Evolutionary conservation across 1,140 invertebrate species (phyloP), one percentile per base, ranked within the genome.

Genomic region (Brachionus manjavacas): DNA sequence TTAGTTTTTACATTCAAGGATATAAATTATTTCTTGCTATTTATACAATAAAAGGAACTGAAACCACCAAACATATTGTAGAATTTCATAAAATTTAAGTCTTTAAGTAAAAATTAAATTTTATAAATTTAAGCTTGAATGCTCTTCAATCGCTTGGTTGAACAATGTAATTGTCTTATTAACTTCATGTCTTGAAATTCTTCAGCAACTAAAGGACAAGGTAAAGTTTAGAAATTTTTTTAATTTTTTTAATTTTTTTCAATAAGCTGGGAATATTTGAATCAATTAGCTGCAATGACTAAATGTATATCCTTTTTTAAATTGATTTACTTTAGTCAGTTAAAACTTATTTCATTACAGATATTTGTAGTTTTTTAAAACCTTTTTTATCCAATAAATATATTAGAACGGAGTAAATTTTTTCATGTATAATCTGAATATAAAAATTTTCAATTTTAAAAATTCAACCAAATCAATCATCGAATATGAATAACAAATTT

Each of bases 41-140:
- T 64, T 81, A 81, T 11, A 64, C 41, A 12, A 60, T 81, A 16
- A 81, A 81, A 68, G 79, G 79, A 28, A 81, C 35, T 35, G 79
- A 81, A 81, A 43, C 79, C 60, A 81, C 79, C 7, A 81, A 81
- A n/a, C 64, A 81, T 9, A 68, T 81, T n/a, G 79, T 81, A 81
- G 39, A 12, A 2, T 31, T 46, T 0, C 0, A 46, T 14, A 11
- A 46, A 46, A 1, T 46, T 46, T 46, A 0, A 46, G 1, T 12
- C 12, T 14, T 46, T 3, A 46, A 46, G 11, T 14, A 4, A 46
- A 46, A 14, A 14, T 3, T 14, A 46, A 46, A 12, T 46, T 76
- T 76, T 28, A 28, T 12, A 49, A 49, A 35, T 25, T 49, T 25
- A 49, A 76, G 72, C 72, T 76, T 49, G 72, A 76, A 76, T 76